Conservation (phyloP, 1,140 invertebrate genomes). For the Cherax destructor region DNA sequence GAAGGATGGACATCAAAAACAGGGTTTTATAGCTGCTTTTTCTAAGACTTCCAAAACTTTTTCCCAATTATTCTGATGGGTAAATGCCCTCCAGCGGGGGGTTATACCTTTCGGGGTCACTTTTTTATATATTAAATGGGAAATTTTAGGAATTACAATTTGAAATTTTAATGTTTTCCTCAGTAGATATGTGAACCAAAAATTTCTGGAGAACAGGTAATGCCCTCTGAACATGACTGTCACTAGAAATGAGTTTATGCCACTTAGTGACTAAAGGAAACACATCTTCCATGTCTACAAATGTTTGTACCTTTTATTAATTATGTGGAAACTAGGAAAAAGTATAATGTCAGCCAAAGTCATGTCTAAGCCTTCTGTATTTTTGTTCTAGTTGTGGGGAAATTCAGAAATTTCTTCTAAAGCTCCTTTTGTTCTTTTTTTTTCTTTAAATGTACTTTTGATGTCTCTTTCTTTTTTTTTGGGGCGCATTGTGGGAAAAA, state of each 20-base stretch:
- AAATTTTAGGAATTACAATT: conserved; percentile 74
- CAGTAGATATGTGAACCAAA: neutral
- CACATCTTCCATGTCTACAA: conserved; percentile 24
- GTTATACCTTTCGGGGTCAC: conserved; percentile 86
- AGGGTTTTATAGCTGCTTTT: conserved; percentile 25
- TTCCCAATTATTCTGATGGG: conserved; percentile 77
- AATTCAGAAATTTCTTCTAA: conserved; percentile 52
- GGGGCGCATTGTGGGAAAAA: conserved; percentile 90
- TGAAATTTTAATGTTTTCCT: neutral
- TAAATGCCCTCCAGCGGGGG: conserved; percentile 84
- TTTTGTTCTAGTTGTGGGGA: conserved; percentile 78
- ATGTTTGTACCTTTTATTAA: conserved; percentile 1
- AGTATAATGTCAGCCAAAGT: conserved; percentile 80
- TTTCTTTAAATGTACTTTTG: conserved; percentile 73
- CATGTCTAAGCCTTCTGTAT: conserved; percentile 88
- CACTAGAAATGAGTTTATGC: conserved; percentile 14
- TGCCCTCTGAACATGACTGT: conserved; percentile 21
- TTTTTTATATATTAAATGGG: conserved; percentile 84
- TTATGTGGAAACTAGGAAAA: conserved; percentile 59
- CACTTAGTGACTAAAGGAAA: conserved; percentile 62
- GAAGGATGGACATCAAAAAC: conserved; percentile 25
- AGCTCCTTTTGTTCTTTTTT: conserved; percentile 70
- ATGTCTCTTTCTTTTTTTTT: conserved; percentile 81
- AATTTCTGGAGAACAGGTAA: conserved; percentile 37
- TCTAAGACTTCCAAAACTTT: conserved; percentile 35